Base-by-base conservation (phyloP, 2,888 invertebrate species). In the Serripes groenlandicus region DNA sequence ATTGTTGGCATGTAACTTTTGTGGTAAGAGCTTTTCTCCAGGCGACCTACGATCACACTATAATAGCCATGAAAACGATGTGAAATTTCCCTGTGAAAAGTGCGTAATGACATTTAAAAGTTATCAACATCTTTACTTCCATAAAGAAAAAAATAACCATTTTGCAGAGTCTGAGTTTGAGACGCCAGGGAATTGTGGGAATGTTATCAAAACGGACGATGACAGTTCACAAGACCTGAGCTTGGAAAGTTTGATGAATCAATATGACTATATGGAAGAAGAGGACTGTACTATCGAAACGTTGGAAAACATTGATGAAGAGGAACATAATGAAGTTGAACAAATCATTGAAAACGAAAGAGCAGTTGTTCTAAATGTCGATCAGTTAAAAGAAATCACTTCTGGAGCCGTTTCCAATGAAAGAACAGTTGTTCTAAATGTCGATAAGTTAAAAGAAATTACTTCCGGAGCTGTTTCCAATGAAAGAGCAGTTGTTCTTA, bases 381-480 rank as follows among this genome's bases (percentile, higher is more conserved):
- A 82, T 23, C 82, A 82, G 42, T 26, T 77, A 7, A 70, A 77
- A 56, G 42, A 71, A 30, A 54, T 82, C 62, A 75, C 73, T 11
- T 21, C 73, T 49, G 69, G 69, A 1, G n/a, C 37, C 3, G 64
- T 35, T 21, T 35, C 34, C 23, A 15, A 9, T 5, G 66, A 66
- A 21, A 54, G 74, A 28, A 64, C 68, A 21, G 37, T 81, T 18
- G 69, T 78, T 49, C 35, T 78, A 30, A 78, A 74, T 15, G 78
- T 69, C 34, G 71, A 82, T 23, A 77, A 82, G 42, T 26, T 77
- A 7, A 70, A 77, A 56, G 42, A 71, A 30, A 54, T 82, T 62
- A 75, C 73, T 11, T 21, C 73, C 34, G 69, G 69, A 1, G n/a
- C 37, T 7, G 64, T 35, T 21, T 35, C 34, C 23, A 15, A 9